Base-by-base conservation (phyloP, 2,113 vertebrate species). In the Octodon degus region DNA sequence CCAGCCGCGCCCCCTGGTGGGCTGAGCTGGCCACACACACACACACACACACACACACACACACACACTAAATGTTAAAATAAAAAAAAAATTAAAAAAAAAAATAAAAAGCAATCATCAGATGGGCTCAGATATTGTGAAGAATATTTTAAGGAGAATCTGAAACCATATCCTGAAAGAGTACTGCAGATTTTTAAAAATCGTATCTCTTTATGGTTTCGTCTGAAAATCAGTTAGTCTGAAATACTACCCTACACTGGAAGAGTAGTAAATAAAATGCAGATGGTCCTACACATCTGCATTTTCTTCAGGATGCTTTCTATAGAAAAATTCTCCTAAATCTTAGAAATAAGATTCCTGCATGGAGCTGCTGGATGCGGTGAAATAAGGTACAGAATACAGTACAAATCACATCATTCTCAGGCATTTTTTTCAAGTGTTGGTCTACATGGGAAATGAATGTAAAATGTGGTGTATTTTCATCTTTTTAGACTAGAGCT, bases 361-460 rank as follows among this genome's bases (percentile, higher is more conserved):
- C 2, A 34, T 62, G 87, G 50, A 60, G 37, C 82, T 47, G 92
- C 82, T 82, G 79, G 94, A 97, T 97, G 93, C 34, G 74, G 34
- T 91, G 88, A 91, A 96, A 98, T 74, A 91, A 95, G 55, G 55
- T 67, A 77, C 43, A 50, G 76, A 94, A 90, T 94, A 95, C 47
- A 96, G 96, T 91, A 98, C 97, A 97, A 93, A 96, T 62, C 89
- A 55, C 89, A 93, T 95, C 96, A 96, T 97, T 98, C 85, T 95
- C 76, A 94, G 95, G 89, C 87, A 98, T 93, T 98, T 97, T 97
- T 97, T 98, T 98, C 93, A 97, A 70, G 72, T 8, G 3, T 62
- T 97, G 96, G 96, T 97, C 96, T 97, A 58, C 76, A 70, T n/a
- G 88, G 93, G 82, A 70, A 70, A 70, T n/a, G 34, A 70, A 37